These are phyloP conservation scores for Tympanuchus pallidicinctus DNA, from an alignment of 2,113 vertebrate genomes.

Conservation along the genomic window DNA sequence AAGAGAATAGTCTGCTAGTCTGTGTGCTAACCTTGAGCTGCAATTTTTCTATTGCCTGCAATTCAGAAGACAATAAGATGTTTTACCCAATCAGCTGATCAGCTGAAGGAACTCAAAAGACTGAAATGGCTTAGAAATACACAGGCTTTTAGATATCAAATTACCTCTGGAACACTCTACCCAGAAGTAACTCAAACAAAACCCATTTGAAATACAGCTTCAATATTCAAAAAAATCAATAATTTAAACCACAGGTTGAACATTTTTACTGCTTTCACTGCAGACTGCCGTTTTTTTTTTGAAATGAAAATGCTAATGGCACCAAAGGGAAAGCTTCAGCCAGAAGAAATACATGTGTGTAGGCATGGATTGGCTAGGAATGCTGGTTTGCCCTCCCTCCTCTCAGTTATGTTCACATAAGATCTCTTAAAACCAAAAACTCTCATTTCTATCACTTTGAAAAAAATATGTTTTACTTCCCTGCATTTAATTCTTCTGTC, in stretches of 20 bases:
- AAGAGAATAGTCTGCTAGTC: constrained; percentile 71
- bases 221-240: constrained; percentile 87
- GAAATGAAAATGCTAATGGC: constrained; percentile 83
- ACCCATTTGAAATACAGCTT: constrained; percentile 85
- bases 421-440: constrained; percentile 75
- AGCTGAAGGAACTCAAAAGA: constrained; percentile 74
- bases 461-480: constrained; percentile 47
- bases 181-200: constrained; percentile 80
- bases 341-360: constrained; percentile 72
- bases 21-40: constrained; percentile 59
- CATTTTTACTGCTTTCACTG: constrained; percentile 81
- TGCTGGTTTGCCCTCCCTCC: constrained; percentile 52
- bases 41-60: constrained; percentile 62
- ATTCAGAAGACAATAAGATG: constrained; percentile 74
- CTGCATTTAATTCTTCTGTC: constrained; percentile 47
- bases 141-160: constrained; percentile 79
- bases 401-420: constrained; percentile 64
- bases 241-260: constrained; percentile 86
- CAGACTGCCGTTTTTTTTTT: constrained; percentile 75
- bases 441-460: constrained; percentile 60
- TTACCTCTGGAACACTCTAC: constrained; percentile 78
- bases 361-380: constrained; percentile 64
- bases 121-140: constrained; percentile 75
- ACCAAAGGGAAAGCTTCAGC: constrained; percentile 75
- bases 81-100: constrained; percentile 75